Percentiles rank a stretch among this genome's conserved stretches.
Evolutionary conservation across 2,888 invertebrate genomes (phyloP).

Genomic region (Heliconius aoede): DNA sequence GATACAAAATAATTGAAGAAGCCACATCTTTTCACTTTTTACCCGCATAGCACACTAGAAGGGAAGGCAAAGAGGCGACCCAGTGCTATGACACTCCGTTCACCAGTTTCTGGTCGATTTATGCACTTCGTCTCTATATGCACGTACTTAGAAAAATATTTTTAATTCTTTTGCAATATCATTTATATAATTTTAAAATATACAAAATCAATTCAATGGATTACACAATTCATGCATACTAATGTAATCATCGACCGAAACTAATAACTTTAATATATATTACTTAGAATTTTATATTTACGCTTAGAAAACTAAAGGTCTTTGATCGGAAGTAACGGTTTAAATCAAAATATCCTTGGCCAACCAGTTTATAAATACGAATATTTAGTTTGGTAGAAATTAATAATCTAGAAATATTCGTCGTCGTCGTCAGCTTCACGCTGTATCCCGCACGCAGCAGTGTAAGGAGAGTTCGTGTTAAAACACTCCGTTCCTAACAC

Average conservation of each 20-base stretch:
- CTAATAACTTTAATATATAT: slow-evolving; percentile 11
- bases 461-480: no score
- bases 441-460: no score
- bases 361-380: slow-evolving; percentile 15
- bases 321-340: slow-evolving; percentile 27
- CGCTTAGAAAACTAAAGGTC: slow-evolving; percentile 19
- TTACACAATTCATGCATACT: not conserved
- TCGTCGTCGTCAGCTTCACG: no score
- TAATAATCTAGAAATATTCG: not conserved
- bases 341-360: slow-evolving; percentile 17
- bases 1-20: not conserved
- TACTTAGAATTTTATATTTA: not conserved
- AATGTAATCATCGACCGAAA: no score
- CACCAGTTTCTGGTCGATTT: no score
- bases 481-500: no score
- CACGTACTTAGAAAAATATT: not conserved
- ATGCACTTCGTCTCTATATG: no score
- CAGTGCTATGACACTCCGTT: no score
- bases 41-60: no score
- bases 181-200: not conserved
- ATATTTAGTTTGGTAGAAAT: slow-evolving; percentile 5
- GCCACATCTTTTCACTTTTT: not conserved
- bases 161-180: not conserved
- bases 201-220: not conserved
- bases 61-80: no score